Conservation (phyloP, 2,113 vertebrate species). For the Todiramphus chloris region DNA sequence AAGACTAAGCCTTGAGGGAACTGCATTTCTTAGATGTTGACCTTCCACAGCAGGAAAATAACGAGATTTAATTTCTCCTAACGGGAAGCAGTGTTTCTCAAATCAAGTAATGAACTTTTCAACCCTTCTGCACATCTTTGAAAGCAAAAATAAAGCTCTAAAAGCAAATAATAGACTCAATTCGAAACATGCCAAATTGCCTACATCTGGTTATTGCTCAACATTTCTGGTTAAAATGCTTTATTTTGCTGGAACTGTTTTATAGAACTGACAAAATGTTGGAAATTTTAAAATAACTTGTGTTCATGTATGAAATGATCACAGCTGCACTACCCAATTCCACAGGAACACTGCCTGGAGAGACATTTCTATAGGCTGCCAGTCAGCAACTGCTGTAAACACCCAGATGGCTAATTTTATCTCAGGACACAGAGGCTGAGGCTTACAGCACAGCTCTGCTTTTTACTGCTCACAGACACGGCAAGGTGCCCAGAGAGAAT, state of each 20-base stretch:
- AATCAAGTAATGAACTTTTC: conserved; percentile 28
- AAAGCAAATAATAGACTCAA: conserved; percentile 49
- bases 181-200: conserved; percentile 39
- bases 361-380: conserved; percentile 53
- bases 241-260: conserved; percentile 60
- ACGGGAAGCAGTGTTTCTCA: background rate
- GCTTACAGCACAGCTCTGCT: background rate
- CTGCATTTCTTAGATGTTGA: background rate
- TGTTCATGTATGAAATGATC: conserved; percentile 51
- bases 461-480: background rate
- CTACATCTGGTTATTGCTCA: conserved; percentile 66
- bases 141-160: conserved; percentile 45
- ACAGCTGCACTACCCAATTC: conserved; percentile 67
- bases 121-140: background rate
- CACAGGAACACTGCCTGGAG: conserved; percentile 66
- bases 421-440: conserved; percentile 52
- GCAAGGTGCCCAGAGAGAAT: background rate
- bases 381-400: conserved; percentile 45
- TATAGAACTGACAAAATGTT: conserved; percentile 48
- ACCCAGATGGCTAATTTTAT: conserved; percentile 71
- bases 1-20: background rate
- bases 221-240: conserved; percentile 63
- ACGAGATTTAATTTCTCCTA: background rate
- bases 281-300: conserved; percentile 55
- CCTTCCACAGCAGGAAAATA: background rate